A percentile compares a stretch with the other conserved stretches of the same genome.
These are phyloP conservation scores for Lepisosteus osseus DNA, from an alignment of 2,113 vertebrate genomes.

Conservation along the genomic window DNA sequence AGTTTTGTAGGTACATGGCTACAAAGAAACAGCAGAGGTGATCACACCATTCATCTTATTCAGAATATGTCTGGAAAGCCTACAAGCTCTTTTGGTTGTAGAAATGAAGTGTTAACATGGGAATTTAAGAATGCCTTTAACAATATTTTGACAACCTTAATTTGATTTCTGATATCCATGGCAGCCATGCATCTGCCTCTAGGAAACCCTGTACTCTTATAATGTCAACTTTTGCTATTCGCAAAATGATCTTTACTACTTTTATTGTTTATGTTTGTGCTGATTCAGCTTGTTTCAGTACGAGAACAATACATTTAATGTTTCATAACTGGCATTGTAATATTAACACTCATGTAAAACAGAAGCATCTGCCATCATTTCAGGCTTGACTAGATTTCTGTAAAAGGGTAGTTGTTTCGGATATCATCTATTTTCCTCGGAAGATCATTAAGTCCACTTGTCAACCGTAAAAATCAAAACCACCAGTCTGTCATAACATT, in stretches of 20 bases:
- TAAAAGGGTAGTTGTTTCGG: not conserved
- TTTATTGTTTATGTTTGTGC: not conserved
- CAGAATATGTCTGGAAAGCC: not conserved
- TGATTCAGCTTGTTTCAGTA: not conserved
- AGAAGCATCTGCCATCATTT: not conserved
- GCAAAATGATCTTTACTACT: not conserved
- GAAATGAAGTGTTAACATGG: constrained; percentile 5
- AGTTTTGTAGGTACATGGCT: not conserved
- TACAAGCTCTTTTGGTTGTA: not conserved
- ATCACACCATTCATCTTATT: constrained; percentile 5
- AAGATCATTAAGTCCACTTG: not conserved
- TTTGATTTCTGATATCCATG: constrained; percentile 3
- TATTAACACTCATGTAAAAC: not conserved
- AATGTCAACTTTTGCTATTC: not conserved
- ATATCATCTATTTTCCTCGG: not conserved
- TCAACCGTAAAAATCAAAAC: not conserved
- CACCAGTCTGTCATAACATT: not conserved
- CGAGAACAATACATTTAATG: not conserved
- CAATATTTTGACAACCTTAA: not conserved
- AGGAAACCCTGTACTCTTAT: not conserved
- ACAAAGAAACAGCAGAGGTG: not conserved
- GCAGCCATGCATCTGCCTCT: not conserved
- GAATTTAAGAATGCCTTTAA: constrained; percentile 6
- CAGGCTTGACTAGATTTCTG: not conserved
- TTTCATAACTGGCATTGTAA: constrained; percentile 3